Conservation (phyloP, 2,888 invertebrate genomes). For the Rhodophaea formosa region DNA sequence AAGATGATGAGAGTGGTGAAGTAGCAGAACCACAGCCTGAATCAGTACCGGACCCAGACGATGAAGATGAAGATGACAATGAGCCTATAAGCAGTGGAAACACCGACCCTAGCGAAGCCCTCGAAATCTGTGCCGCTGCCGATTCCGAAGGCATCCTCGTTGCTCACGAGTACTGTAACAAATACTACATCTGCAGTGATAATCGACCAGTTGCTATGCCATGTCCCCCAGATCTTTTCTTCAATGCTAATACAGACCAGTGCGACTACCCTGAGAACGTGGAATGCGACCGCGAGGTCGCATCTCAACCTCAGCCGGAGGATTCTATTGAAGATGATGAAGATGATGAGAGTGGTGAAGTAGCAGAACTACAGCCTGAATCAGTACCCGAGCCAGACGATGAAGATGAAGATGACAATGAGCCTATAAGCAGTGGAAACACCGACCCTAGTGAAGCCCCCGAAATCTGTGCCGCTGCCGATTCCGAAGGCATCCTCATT, state of each 20-base stretch:
- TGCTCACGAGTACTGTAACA: conserved; percentile 44
- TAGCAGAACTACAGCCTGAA: conserved; percentile 10
- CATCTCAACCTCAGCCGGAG: conserved; percentile 26
- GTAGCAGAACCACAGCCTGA: conserved; percentile 25
- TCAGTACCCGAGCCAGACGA: conserved; percentile 10
- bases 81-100: conserved; percentile 18
- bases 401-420: conserved; percentile 14
- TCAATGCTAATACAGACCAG: conserved; percentile 33
- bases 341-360: conserved; percentile 3
- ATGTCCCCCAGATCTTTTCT: conserved; percentile 34
- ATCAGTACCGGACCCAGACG: conserved; percentile 24
- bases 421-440: conserved; percentile 17
- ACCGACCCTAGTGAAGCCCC: conserved; percentile 37
- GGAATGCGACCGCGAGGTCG: conserved; percentile 33
- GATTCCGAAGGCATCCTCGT: conserved; percentile 38
- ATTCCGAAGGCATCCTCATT: conserved; percentile 31
- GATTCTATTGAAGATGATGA: conserved; percentile 1
- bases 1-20: conserved; percentile 21
- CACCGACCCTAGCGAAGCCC: conserved; percentile 37
- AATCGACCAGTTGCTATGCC: conserved; percentile 31
- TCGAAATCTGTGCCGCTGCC: conserved; percentile 32
- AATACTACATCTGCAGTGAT: conserved; percentile 42
- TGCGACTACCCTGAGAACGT: conserved; percentile 45
- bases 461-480: conserved; percentile 34
- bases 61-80: conserved; percentile 18